Evolutionary conservation across 23 tunicate species (phyloP).

Genomic region (Styela clava): DNA sequence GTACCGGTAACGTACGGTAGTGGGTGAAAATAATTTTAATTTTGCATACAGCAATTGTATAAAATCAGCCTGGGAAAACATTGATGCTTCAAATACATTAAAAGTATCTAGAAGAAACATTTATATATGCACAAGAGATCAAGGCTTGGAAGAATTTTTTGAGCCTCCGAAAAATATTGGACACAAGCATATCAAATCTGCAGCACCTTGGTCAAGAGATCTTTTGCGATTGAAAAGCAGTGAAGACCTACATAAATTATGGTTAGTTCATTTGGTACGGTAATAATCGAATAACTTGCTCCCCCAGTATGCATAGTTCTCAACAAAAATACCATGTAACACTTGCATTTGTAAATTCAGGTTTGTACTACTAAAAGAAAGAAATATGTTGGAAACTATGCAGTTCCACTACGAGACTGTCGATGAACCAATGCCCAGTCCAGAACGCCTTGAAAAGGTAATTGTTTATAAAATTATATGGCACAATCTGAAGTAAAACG

Average conservation of each 20-base stretch:
- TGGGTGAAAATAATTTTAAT: no score
- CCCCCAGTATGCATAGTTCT: no score
- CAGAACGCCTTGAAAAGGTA: conserved; percentile 84
- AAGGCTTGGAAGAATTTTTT: conserved; percentile 81
- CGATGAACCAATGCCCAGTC: conserved; percentile 88
- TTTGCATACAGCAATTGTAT: no score
- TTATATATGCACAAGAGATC: neutral
- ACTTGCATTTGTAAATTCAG: no score
- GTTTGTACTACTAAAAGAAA: conserved; percentile 85
- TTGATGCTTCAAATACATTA: neutral
- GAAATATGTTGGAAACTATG: conserved; percentile 82
- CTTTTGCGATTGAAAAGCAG: conserved; percentile 60
- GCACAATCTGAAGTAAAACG: no score
- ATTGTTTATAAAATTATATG: no score
- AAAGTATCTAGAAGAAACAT: neutral
- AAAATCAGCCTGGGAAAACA: no score
- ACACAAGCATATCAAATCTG: conserved; percentile 42
- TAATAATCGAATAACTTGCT: neutral
- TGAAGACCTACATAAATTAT: conserved; percentile 79
- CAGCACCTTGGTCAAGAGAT: conserved; percentile 70
- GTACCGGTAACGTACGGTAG: no score
- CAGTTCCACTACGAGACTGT: conserved; percentile 35
- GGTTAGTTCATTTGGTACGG: conserved; percentile 51
- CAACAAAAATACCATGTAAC: no score
- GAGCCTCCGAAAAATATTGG: conserved; percentile 76